Conservation (phyloP, 2,888 invertebrate genomes). For the Cerastis rubricosa region DNA sequence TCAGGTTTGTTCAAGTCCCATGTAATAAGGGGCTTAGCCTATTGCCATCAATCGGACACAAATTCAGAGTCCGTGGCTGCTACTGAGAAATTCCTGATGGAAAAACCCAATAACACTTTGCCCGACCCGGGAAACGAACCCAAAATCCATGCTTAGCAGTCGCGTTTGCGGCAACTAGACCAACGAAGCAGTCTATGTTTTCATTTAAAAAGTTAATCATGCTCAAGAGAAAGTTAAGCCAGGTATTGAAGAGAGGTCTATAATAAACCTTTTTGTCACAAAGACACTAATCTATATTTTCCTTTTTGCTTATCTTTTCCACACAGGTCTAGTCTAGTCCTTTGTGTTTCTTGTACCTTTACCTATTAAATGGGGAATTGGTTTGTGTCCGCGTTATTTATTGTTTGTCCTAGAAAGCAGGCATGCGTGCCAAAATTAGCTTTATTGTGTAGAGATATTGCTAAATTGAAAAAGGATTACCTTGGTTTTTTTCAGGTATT, state of each 20-base stretch:
- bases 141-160: neutral
- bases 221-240: slow-evolving; percentile 2
- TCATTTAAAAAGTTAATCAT: slow-evolving; percentile 4
- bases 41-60: neutral
- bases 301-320: slow-evolving; percentile 25
- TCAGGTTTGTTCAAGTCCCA: neutral
- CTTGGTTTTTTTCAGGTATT: slow-evolving; percentile 17
- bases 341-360: slow-evolving; percentile 42
- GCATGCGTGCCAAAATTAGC: slow-evolving; percentile 17
- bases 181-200: neutral
- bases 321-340: slow-evolving; percentile 8
- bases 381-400: slow-evolving; percentile 33
- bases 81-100: neutral
- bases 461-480: slow-evolving; percentile 26
- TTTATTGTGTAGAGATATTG: slow-evolving; percentile 44
- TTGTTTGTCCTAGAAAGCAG: slow-evolving; percentile 30
- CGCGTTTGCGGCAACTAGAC: neutral
- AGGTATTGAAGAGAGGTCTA: neutral
- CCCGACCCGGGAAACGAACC: neutral
- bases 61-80: neutral
- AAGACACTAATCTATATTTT: slow-evolving; percentile 19
- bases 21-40: neutral
- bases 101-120: neutral
- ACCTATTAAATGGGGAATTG: slow-evolving; percentile 23
- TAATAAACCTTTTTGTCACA: neutral